phyloP scores from a whole-genome alignment of 2,113 vertebrate species.

The Coptodon bakossiorum region DNA sequence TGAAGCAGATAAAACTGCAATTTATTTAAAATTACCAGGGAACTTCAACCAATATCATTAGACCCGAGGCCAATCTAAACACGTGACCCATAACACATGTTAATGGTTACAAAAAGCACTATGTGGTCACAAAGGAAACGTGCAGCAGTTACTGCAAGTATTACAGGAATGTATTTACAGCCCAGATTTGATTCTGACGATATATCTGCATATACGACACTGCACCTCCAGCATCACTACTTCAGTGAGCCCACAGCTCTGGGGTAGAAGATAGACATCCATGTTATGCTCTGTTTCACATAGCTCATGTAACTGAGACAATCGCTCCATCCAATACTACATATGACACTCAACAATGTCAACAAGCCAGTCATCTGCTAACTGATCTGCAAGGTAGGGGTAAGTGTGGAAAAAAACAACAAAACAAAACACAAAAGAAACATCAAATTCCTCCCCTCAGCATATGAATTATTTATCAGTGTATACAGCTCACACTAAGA shows the following conservation, averaged over 20 bases:
- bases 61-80: neutral
- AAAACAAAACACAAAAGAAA: neutral
- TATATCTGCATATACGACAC: neutral
- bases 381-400: neutral
- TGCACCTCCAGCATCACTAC: neutral
- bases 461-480: neutral
- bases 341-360: conserved; percentile 40
- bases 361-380: conserved; percentile 23
- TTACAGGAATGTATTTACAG: neutral
- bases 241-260: neutral
- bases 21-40: neutral
- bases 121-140: neutral
- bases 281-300: conserved; percentile 33
- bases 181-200: neutral
- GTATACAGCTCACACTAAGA: neutral
- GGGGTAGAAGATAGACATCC: neutral
- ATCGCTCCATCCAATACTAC: conserved; percentile 8
- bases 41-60: neutral
- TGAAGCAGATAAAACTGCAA: neutral
- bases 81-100: neutral
- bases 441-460: neutral
- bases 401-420: neutral
- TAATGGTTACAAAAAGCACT: neutral
- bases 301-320: conserved; percentile 33
- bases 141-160: neutral